A percentile compares a stretch with the other conserved stretches of the same genome.
These are phyloP conservation scores for Loxodonta africana DNA, from an alignment of 2,113 vertebrate genomes.

Conservation along the genomic window DNA sequence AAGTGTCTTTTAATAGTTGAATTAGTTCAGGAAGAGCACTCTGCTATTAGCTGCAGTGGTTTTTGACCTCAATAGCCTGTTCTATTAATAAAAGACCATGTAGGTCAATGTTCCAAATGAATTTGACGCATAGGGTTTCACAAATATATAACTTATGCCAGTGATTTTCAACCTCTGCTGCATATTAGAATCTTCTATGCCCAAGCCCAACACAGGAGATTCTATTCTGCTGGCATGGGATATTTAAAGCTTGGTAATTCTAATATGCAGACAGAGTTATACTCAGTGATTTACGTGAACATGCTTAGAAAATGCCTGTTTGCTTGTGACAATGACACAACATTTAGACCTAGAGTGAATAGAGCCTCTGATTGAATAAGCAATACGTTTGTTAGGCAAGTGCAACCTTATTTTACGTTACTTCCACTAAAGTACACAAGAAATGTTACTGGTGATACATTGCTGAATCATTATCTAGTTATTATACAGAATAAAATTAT, in stretches of 20 bases:
- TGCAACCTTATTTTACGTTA: neutral
- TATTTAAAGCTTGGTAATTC: slow-evolving; percentile 39
- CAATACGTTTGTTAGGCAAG: neutral
- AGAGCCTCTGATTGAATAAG: neutral
- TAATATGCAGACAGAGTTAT: neutral
- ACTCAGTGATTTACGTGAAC: neutral
- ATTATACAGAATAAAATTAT: slow-evolving; percentile 1
- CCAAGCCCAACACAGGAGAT: neutral
- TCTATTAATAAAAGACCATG: slow-evolving; percentile 63
- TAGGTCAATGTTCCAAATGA: slow-evolving; percentile 60
- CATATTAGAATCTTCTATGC: neutral
- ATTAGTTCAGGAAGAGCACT: slow-evolving; percentile 77
- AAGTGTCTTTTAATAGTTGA: slow-evolving; percentile 63
- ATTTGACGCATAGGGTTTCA: slow-evolving; percentile 51
- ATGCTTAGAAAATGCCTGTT: neutral
- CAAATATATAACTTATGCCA: slow-evolving; percentile 36
- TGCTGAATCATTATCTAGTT: neutral
- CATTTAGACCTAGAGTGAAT: neutral
- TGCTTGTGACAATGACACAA: neutral
- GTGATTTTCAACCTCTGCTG: neutral
- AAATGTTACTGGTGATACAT: neutral
- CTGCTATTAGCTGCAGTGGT: slow-evolving; percentile 57
- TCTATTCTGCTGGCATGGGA: neutral
- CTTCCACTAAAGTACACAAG: neutral
- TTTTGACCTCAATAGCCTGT: slow-evolving; percentile 64